Evolutionary conservation across 2,797 vertebrate species (phyloP).

Genomic region (Jordanella pulchra): DNA sequence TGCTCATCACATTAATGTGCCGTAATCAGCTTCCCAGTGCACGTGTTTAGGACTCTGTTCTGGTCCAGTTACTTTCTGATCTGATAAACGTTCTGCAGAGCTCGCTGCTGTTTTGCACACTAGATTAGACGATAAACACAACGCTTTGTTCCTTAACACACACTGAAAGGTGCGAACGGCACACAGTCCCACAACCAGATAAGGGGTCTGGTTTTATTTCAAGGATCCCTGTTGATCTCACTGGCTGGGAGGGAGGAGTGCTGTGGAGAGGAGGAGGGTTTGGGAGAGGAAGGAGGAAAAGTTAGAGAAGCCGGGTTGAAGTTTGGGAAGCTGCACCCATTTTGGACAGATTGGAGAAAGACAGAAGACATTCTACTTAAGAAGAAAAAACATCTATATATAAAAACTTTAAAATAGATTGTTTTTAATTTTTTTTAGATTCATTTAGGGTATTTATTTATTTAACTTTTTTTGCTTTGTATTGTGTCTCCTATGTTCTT

Average conservation of each 20-base stretch:
- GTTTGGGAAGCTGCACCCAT: constrained; percentile 50
- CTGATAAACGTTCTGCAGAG: constrained; percentile 55
- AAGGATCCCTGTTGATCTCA: constrained; percentile 33
- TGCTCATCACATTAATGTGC: constrained; percentile 54
- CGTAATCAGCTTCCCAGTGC: constrained; percentile 35
- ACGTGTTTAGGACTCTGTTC: constrained; percentile 42
- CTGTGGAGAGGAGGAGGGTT: constrained; percentile 35
- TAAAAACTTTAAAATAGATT: not conserved
- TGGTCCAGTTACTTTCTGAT: constrained; percentile 61
- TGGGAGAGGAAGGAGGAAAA: constrained; percentile 50
- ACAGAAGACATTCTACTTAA: constrained; percentile 23
- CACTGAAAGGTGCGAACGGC: constrained; percentile 9
- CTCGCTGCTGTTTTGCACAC: constrained; percentile 32
- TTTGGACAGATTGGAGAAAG: constrained; percentile 27
- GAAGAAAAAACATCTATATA: not conserved
- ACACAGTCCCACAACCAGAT: constrained; percentile 11
- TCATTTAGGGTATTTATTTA: not conserved
- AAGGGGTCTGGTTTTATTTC: constrained; percentile 29
- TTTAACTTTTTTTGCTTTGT: not conserved
- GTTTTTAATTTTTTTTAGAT: constrained; percentile 1
- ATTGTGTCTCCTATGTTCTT: not conserved
- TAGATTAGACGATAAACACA: constrained; percentile 37
- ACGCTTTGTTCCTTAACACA: not conserved
- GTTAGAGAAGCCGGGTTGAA: constrained; percentile 52
- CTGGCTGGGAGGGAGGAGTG: constrained; percentile 37